Evolutionary conservation across 2,888 invertebrate genomes (phyloP).

Genomic region (Zhengitettix transpicula): DNA sequence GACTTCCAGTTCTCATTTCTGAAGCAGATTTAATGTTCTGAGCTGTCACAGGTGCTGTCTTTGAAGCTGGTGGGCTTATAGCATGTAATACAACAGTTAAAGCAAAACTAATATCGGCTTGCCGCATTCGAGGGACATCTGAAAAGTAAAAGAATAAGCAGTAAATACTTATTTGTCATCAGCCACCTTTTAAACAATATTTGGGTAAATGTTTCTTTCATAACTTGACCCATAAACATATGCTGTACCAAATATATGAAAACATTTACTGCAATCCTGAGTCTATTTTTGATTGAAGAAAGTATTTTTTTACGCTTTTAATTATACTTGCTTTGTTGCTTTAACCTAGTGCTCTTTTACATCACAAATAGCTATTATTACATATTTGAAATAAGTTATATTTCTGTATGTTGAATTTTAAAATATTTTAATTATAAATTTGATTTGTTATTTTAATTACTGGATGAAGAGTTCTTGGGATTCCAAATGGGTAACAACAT

Average conservation of each 20-base stretch:
- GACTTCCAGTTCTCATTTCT: constrained; percentile 61
- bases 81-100: constrained; percentile 80
- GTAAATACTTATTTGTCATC: neutral
- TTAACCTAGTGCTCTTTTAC: too few relatives aligned
- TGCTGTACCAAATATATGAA: neutral
- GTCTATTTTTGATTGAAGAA: neutral
- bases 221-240: neutral
- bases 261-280: neutral
- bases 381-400: too few relatives aligned
- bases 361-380: too few relatives aligned
- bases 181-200: neutral
- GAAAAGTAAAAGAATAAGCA: neutral
- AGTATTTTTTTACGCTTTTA: too few relatives aligned
- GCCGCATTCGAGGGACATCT: constrained; percentile 80
- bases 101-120: constrained; percentile 79
- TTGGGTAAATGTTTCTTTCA: neutral
- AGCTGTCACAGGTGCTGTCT: constrained; percentile 45
- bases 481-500: too few relatives aligned
- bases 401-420: too few relatives aligned
- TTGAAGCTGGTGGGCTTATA: constrained; percentile 60
- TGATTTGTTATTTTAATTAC: too few relatives aligned
- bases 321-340: too few relatives aligned
- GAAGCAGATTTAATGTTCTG: constrained; percentile 52
- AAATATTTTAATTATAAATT: too few relatives aligned
- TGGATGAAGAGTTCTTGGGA: too few relatives aligned